A percentile compares a stretch with the other conserved stretches of the same genome.
Conservation (phyloP, 2,797 vertebrate genomes). For the Gorsachius magnificus region DNA sequence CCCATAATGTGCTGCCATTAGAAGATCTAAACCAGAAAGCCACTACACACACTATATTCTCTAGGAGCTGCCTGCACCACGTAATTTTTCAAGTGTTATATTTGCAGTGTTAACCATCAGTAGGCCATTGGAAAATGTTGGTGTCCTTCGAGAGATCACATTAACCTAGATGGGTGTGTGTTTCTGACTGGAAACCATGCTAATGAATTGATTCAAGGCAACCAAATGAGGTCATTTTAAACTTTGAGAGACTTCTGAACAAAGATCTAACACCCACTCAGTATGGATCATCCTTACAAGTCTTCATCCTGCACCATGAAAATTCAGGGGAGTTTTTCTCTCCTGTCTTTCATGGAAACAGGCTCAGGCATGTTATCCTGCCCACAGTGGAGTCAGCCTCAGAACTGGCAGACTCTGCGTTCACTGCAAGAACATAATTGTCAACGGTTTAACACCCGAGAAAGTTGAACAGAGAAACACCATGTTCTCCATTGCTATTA, state of each 20-base stretch:
- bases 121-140: neutral
- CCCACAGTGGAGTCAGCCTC: neutral
- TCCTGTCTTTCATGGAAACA: neutral
- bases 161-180: neutral
- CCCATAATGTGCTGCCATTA: neutral
- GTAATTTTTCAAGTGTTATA: neutral
- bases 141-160: neutral
- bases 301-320: neutral
- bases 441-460: neutral
- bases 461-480: neutral
- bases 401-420: neutral
- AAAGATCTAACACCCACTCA: neutral
- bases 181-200: neutral
- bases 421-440: neutral
- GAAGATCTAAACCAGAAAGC: neutral
- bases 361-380: neutral
- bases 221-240: neutral
- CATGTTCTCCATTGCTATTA: neutral
- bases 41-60: neutral
- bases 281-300: neutral
- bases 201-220: neutral
- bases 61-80: neutral
- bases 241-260: neutral
- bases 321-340: constrained; percentile 19
- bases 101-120: neutral